Base-by-base conservation (phyloP, 2,113 vertebrate species). In the Hemibagrus wyckioides region DNA sequence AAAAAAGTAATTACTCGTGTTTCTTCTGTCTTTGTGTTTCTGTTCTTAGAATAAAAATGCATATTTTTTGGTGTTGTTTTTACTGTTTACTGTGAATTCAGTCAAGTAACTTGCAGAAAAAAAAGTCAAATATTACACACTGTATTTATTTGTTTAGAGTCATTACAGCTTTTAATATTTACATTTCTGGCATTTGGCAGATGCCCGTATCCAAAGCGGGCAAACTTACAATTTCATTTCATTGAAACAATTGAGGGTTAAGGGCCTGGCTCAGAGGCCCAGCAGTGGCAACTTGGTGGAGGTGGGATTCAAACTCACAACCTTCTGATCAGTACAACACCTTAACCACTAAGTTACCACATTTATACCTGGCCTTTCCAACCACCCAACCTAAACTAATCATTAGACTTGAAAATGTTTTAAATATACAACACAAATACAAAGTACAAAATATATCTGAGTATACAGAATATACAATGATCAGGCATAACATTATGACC, bases 21-120 rank as follows among this genome's bases (percentile, higher is more conserved):
- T 57, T 67, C 19, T 0, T 61, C 36, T 84, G 17, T 7, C 23
- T 87, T 36, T 79, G 86, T 90, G 83, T 93, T 89, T 80, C 57
- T 75, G 23, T 73, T 59, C 7, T 28, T 54, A 52, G 6, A 36
- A 80, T 39, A 57, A 80, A 80, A 80, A 57, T 25, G 52, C 30
- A 13, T 19, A n/a, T 77, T 52, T 36, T 39, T 75, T 50, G 10
- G 5, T 76, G 73, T 28, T 76, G 41, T 41, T n/a, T 44, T 33
- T 79, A 79, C 48, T 79, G 15, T 33, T n/a, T n/a, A n/a, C n/a
- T 54, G 48, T n/a, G n/a, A 54, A 54, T 19, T 15, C 15, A 48
- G 39, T 41, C 7, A 41, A 1, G 36, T 17, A 69, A 14, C 0
- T 1, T 71, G 21, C 19, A 17, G 8, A 21, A 39, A 39, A 71